Evolutionary conservation across 2,797 vertebrate genomes (phyloP).

Genomic region (Simalia tracyae): DNA sequence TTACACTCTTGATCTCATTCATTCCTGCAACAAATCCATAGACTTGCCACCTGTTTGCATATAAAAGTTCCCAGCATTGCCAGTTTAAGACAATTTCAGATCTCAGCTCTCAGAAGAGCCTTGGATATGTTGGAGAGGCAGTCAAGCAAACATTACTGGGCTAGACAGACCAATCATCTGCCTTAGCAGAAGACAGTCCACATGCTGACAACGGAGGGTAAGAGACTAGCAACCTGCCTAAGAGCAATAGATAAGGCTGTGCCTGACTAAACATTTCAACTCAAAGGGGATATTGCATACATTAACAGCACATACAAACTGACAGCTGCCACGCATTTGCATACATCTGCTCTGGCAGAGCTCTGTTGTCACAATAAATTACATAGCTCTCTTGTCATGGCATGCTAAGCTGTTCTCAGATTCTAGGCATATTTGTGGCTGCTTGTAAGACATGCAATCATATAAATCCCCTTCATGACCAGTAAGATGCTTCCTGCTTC

Average conservation of each 20-base stretch:
- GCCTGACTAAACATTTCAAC: background rate
- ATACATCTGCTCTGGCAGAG: background rate
- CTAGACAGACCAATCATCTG: background rate
- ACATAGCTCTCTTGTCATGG: background rate
- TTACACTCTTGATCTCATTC: background rate
- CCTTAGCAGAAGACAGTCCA: background rate
- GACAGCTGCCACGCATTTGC: background rate
- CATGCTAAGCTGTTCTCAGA: conserved; percentile 4
- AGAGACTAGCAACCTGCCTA: background rate
- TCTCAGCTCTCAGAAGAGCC: background rate
- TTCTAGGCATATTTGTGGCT: background rate
- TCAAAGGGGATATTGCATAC: background rate
- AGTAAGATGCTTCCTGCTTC: background rate
- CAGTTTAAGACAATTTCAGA: background rate
- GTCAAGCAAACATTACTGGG: background rate
- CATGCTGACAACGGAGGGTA: background rate
- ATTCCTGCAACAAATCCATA: background rate
- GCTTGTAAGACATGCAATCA: background rate
- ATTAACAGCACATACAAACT: background rate
- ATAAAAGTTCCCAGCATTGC: background rate
- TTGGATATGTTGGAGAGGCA: background rate
- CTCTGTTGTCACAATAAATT: conserved; percentile 4
- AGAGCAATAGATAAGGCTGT: background rate
- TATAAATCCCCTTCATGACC: background rate
- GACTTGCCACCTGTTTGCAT: background rate